Percentiles rank a stretch among this genome's conserved stretches.
Evolutionary conservation across 2,113 vertebrate genomes (phyloP).

Genomic region (Dasyornis broadbenti): DNA sequence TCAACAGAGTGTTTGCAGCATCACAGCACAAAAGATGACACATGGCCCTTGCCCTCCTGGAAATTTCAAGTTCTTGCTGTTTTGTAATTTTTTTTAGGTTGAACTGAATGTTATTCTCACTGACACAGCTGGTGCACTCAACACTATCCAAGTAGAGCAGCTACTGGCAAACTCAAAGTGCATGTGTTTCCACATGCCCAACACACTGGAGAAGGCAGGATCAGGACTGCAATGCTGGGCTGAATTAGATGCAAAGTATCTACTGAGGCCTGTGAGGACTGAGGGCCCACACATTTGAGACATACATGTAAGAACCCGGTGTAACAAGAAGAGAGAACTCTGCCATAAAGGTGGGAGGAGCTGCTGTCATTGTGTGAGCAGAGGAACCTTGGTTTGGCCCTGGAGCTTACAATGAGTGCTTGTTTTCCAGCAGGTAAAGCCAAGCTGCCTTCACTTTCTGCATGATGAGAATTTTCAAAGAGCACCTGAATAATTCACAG

Average conservation of each 20-base stretch:
- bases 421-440: conserved; percentile 46
- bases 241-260: neutral
- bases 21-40: neutral
- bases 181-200: neutral
- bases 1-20: neutral
- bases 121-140: neutral
- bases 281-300: neutral
- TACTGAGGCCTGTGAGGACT: neutral
- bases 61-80: neutral
- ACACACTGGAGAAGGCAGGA: neutral
- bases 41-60: neutral
- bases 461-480: conserved; percentile 62
- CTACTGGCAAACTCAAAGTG: no score
- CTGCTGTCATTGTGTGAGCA: neutral
- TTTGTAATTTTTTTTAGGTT: neutral
- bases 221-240: neutral
- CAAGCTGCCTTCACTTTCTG: conserved; percentile 43
- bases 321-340: neutral
- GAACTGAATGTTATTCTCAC: neutral
- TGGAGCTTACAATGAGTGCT: conserved; percentile 11
- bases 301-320: neutral
- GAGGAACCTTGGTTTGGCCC: neutral
- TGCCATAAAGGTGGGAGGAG: neutral
- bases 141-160: neutral
- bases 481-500: conserved; percentile 83